phyloP scores from a whole-genome alignment of 2,888 invertebrate species.

The Drosophila suboccidentalis region DNA sequence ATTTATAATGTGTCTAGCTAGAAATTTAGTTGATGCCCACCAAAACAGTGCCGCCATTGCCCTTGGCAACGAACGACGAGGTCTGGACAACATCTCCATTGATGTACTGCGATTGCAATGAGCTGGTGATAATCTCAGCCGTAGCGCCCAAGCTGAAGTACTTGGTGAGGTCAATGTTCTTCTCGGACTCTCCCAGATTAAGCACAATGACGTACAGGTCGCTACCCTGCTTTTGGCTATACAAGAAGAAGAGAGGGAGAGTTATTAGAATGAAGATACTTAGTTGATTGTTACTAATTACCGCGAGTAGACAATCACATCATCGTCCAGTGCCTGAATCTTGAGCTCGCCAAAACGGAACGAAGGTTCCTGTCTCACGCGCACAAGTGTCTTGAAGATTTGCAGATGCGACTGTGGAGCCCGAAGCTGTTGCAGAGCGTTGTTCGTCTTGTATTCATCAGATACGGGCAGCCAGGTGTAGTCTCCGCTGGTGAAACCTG shows the following conservation, averaged over 20 bases:
- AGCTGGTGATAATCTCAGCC: slow-evolving; percentile 84
- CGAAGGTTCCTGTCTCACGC: slow-evolving; percentile 86
- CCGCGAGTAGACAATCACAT: slow-evolving; percentile 83
- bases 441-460: slow-evolving; percentile 87
- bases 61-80: slow-evolving; percentile 67
- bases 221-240: slow-evolving; percentile 74
- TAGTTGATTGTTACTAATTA: slow-evolving; percentile 39
- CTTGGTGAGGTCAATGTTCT: slow-evolving; percentile 85
- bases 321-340: slow-evolving; percentile 75
- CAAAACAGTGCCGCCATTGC: slow-evolving; percentile 82
- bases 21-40: slow-evolving; percentile 61
- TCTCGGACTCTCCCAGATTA: slow-evolving; percentile 86
- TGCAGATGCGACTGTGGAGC: slow-evolving; percentile 88
- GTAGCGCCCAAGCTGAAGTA: slow-evolving; percentile 70
- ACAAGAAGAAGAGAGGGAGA: not conserved
- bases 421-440: slow-evolving; percentile 87
- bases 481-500: slow-evolving; percentile 82
- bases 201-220: slow-evolving; percentile 86
- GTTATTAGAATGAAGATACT: not conserved
- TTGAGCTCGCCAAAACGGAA: slow-evolving; percentile 75
- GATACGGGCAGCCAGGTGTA: slow-evolving; percentile 90
- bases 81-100: slow-evolving; percentile 82
- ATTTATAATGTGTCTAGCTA: not conserved
- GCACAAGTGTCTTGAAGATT: slow-evolving; percentile 88
- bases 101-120: slow-evolving; percentile 80